Percentiles rank a stretch among this genome's conserved stretches.
Evolutionary conservation across 2,888 invertebrate genomes (phyloP).

Genomic region (Agrochola lychnidis): DNA sequence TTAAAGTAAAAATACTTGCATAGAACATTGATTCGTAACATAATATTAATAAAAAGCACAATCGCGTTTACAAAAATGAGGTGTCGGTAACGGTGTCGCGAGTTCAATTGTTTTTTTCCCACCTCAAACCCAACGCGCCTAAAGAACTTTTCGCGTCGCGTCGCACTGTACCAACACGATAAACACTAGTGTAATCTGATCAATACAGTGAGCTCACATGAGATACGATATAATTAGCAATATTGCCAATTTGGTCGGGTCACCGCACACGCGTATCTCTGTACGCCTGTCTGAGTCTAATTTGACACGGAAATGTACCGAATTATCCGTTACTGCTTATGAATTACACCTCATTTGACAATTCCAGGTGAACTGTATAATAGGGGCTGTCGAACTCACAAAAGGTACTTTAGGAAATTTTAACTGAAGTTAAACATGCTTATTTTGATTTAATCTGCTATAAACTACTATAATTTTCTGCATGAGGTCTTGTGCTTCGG

Average conservation of each 20-base stretch:
- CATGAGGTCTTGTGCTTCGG: constrained; percentile 19
- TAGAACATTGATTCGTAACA: too few species aligned
- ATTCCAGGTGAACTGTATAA: constrained; percentile 41
- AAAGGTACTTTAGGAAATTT: neutral
- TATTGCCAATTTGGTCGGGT: constrained; percentile 72
- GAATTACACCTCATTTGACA: constrained; percentile 54
- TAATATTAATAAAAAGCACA: too few species aligned
- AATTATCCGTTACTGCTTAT: constrained; percentile 58
- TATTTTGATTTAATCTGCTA: constrained; percentile 37
- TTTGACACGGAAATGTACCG: constrained; percentile 70
- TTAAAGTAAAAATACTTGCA: too few species aligned
- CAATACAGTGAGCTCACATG: constrained; percentile 56
- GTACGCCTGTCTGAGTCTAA: constrained; percentile 69
- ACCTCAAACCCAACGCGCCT: too few species aligned
- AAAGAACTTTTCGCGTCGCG: too few species aligned
- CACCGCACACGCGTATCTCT: constrained; percentile 71
- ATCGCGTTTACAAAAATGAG: too few species aligned
- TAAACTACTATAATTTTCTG: constrained; percentile 43
- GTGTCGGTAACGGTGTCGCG: too few species aligned
- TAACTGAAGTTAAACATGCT: constrained; percentile 26
- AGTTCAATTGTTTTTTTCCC: too few species aligned
- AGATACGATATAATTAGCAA: constrained; percentile 59
- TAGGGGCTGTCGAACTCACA: constrained; percentile 43
- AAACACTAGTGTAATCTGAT: constrained; percentile 61
- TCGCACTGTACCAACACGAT: neutral